Evolutionary conservation across 2,113 vertebrate species (phyloP).

Genomic region (Egretta garzetta): DNA sequence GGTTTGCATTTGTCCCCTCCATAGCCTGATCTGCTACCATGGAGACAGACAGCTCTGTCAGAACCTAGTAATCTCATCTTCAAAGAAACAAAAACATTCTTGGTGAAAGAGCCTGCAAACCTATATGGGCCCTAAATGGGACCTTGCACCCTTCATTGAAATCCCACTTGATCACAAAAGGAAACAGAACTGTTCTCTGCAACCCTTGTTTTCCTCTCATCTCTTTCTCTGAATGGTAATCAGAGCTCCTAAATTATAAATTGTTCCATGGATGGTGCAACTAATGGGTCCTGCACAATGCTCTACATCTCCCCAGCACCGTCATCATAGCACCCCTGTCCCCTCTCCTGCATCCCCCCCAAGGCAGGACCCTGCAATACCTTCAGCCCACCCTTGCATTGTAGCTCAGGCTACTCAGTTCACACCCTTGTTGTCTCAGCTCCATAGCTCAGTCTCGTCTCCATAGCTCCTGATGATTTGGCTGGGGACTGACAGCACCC

Average conservation of each 20-base stretch:
- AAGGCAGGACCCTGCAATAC: background rate
- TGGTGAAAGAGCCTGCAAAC: conserved; percentile 30
- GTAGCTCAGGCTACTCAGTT: background rate
- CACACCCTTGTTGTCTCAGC: background rate
- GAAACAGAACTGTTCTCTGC: background rate
- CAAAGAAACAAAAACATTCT: conserved; percentile 57
- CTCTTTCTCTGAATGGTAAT: background rate
- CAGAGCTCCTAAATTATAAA: background rate
- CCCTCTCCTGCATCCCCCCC: background rate
- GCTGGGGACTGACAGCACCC: background rate
- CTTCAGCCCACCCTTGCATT: background rate
- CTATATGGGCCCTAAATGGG: background rate
- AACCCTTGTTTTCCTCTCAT: background rate
- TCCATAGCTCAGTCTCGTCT: background rate
- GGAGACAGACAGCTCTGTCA: conserved; percentile 55
- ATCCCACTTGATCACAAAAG: background rate
- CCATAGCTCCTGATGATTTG: background rate
- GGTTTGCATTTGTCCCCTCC: background rate
- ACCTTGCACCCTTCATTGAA: background rate
- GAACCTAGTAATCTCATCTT: conserved; percentile 42
- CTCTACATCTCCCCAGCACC: background rate
- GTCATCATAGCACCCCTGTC: background rate
- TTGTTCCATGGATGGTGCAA: background rate
- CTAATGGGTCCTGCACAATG: background rate
- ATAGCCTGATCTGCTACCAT: conserved; percentile 23